Evolutionary conservation across 1,140 invertebrate species (phyloP).

Genomic region (Heterodera carotae): DNA sequence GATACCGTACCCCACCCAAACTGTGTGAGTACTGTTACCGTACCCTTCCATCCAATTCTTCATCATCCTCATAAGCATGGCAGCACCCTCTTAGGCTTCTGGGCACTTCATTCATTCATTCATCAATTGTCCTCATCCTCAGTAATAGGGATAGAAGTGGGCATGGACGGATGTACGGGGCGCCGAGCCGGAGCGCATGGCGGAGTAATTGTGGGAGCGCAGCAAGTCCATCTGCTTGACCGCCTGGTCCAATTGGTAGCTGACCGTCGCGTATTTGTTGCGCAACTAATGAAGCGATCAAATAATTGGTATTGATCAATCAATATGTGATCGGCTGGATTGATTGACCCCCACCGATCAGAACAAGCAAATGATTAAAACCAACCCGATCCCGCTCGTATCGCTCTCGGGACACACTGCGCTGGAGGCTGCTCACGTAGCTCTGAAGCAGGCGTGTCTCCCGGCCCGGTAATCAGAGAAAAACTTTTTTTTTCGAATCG

Average conservation of each 20-base stretch:
- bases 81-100: too few species aligned
- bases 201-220: conserved; percentile 54
- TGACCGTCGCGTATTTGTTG: conserved; percentile 54
- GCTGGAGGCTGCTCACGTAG: conserved; percentile 61
- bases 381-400: conserved; percentile 62
- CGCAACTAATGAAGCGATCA: conserved; percentile 53
- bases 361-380: conserved; percentile 22
- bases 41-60: too few species aligned
- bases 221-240: conserved; percentile 63
- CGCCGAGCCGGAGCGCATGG: conserved; percentile 49
- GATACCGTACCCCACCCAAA: too few species aligned
- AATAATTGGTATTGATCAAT: too few species aligned
- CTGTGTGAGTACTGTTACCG: too few species aligned
- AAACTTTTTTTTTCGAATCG: background rate
- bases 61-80: too few species aligned
- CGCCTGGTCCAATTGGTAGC: conserved; percentile 62
- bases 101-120: too few species aligned
- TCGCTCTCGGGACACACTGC: conserved; percentile 62
- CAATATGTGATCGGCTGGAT: too few species aligned
- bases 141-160: conserved; percentile 65
- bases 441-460: conserved; percentile 46
- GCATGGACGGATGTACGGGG: conserved; percentile 61
- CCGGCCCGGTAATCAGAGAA: background rate
- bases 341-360: background rate
- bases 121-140: too few species aligned